These are phyloP conservation scores for Aulostomus chinensis DNA, from an alignment of 2,797 vertebrate genomes.

Conservation along the genomic window DNA sequence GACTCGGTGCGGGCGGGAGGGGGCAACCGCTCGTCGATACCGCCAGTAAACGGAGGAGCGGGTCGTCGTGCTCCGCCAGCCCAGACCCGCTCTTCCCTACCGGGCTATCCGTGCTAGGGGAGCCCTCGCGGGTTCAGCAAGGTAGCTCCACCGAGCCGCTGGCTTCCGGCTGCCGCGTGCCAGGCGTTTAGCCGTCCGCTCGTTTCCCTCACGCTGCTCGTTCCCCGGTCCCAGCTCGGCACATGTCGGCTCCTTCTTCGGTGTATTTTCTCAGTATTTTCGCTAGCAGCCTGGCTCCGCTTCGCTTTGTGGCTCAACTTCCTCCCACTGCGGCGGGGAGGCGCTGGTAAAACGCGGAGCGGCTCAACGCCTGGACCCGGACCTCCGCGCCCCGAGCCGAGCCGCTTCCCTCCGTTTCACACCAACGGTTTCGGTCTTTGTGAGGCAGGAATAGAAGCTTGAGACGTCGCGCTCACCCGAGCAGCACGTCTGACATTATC, in stretches of 20 bases:
- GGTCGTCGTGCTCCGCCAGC: conserved; percentile 23
- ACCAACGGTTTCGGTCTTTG: too few species aligned
- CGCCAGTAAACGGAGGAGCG: neutral
- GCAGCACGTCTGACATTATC: too few species aligned
- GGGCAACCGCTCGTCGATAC: neutral
- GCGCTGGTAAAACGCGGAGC: conserved; percentile 68
- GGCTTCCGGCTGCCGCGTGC: neutral
- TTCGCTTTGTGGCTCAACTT: conserved; percentile 77
- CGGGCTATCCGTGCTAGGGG: conserved; percentile 23
- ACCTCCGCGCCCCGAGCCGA: neutral
- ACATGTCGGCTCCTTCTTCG: conserved; percentile 14
- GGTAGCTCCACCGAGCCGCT: neutral
- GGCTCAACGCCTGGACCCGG: conserved; percentile 32
- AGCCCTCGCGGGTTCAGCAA: conserved; percentile 9
- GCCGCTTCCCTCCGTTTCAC: too few species aligned
- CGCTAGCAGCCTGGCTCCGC: conserved; percentile 27
- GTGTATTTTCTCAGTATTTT: conserved; percentile 32
- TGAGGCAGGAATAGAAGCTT: too few species aligned
- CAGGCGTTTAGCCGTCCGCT: neutral
- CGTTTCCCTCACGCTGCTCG: neutral
- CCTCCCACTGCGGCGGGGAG: conserved; percentile 75
- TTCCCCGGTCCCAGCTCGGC: conserved; percentile 6
- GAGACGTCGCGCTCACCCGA: too few species aligned
- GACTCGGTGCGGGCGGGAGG: too few species aligned
- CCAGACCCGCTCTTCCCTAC: conserved; percentile 26